Base-by-base conservation (phyloP, 2,113 vertebrate species). In the Aplodontia rufa region DNA sequence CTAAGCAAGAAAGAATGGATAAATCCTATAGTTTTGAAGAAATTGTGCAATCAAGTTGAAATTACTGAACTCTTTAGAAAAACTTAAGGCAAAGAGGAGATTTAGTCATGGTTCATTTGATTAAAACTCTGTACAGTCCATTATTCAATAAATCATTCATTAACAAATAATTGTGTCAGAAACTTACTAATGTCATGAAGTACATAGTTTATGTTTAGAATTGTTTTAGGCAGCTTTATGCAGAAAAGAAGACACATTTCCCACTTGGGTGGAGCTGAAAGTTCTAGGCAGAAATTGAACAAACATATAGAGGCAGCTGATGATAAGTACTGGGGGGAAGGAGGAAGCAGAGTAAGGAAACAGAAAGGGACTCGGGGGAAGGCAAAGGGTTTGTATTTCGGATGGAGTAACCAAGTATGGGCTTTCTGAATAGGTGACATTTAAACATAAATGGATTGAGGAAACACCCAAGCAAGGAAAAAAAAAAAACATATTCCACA, bases 31-130 rank as follows among this genome's bases (percentile, higher is more conserved):
- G 42, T 47, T 64, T 35, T 75, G 49, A 93, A 87, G 66, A 95
- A 80, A 95, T 51, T 53, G 42, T 69, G 20, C 42, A 74, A 5
- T n/a, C 40, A 55, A 53, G 26, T 76, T 90, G 83, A 97, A 95
- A 95, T 84, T 94, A 82, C 35, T 35, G 13, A 96, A 80, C 28
- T 58, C 62, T 91, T 85, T 83, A 78, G 55, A 92, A 96, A 94
- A 71, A 14, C 20, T 75, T 47, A 89, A 87, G 45, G 37, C 47
- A 75, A 45, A 85, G 19, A 86, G 13, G 20, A 58, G 3, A 80
- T 37, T 64, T 72, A 82, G 74, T 60, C 49, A 83, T 19, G 26
- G 13, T 66, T 80, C 68, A 71, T 76, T 30, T 87, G 40, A 71
- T 35, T 66, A 42, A 90, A 60, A 86, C 40, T 85, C 51, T 83